These are phyloP conservation scores for Cephus pygmeus DNA, from an alignment of 2,888 invertebrate genomes.

Conservation along the genomic window DNA sequence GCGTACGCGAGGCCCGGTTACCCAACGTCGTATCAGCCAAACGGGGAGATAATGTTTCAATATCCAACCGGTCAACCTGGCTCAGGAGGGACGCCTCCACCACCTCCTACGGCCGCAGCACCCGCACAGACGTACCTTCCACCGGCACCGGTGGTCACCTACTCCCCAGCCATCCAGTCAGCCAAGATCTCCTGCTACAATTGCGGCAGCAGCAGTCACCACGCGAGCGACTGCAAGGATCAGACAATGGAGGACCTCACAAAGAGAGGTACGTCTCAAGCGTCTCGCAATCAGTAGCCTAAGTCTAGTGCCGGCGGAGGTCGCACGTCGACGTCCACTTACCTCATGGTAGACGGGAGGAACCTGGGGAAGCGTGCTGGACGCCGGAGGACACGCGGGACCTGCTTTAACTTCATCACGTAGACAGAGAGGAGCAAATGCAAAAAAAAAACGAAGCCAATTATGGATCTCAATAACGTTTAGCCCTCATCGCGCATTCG, in stretches of 20 bases:
- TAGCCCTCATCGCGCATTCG: not conserved
- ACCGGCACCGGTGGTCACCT: conserved; percentile 58
- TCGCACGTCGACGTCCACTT: conserved; percentile 3
- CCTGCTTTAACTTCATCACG: conserved; percentile 2
- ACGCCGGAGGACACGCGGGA: conserved; percentile 35
- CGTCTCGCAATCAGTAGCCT: conserved; percentile 1
- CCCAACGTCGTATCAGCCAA: conserved; percentile 66
- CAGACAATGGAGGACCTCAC: conserved; percentile 94
- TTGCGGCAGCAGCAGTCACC: conserved; percentile 88
- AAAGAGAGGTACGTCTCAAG: conserved; percentile 56
- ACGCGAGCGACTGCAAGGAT: conserved; percentile 88
- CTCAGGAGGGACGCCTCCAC: conserved; percentile 49
- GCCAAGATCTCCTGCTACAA: conserved; percentile 88
- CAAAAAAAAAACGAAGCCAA: not conserved
- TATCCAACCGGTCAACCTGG: conserved; percentile 56
- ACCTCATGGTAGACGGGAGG: conserved; percentile 29
- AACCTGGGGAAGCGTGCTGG: conserved; percentile 34
- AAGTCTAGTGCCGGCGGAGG: not conserved
- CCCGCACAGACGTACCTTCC: conserved; percentile 58
- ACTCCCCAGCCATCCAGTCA: conserved; percentile 69
- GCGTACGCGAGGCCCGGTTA: conserved; percentile 62
- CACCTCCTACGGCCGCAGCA: conserved; percentile 49
- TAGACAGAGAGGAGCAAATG: not conserved
- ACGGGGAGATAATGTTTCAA: conserved; percentile 68
- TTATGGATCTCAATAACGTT: not conserved